Evolutionary conservation across 2,113 vertebrate genomes (phyloP).

Genomic region (Thunnus maccoyii): DNA sequence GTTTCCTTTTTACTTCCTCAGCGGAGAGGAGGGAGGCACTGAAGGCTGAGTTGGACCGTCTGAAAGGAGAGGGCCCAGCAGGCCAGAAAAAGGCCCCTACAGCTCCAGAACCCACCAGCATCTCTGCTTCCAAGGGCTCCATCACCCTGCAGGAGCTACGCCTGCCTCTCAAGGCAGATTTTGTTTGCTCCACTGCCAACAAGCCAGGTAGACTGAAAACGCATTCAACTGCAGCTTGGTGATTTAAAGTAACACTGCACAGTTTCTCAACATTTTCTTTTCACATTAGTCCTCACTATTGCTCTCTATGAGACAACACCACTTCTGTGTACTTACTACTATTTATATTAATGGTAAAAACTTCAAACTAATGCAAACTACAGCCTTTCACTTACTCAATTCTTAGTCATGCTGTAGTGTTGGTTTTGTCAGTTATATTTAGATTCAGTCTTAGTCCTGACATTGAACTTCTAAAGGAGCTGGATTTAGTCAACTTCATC

Average conservation of each 20-base stretch:
- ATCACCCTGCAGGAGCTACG: conserved; percentile 92
- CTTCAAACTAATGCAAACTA: neutral
- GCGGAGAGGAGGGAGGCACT: conserved; percentile 91
- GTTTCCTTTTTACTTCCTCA: conserved; percentile 51
- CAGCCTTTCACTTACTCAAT: neutral
- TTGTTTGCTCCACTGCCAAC: conserved; percentile 91
- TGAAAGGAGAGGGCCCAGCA: conserved; percentile 87
- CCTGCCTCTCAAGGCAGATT: conserved; percentile 96
- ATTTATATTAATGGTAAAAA: neutral
- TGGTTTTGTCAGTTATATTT: neutral
- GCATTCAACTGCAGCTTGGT: neutral
- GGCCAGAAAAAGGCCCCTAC: conserved; percentile 77
- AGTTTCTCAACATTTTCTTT: neutral
- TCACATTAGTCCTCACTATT: neutral
- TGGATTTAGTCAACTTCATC: neutral
- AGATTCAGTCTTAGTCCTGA: neutral
- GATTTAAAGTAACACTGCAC: neutral
- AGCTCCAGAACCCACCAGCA: conserved; percentile 48
- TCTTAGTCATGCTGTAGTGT: neutral
- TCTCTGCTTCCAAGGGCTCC: conserved; percentile 89
- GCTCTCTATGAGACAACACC: neutral
- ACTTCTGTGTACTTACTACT: neutral
- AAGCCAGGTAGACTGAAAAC: conserved; percentile 87
- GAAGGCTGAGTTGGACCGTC: conserved; percentile 89
- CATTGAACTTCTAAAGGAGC: neutral